Conservation (phyloP, 2,113 vertebrate species). For the Galemys pyrenaicus region DNA sequence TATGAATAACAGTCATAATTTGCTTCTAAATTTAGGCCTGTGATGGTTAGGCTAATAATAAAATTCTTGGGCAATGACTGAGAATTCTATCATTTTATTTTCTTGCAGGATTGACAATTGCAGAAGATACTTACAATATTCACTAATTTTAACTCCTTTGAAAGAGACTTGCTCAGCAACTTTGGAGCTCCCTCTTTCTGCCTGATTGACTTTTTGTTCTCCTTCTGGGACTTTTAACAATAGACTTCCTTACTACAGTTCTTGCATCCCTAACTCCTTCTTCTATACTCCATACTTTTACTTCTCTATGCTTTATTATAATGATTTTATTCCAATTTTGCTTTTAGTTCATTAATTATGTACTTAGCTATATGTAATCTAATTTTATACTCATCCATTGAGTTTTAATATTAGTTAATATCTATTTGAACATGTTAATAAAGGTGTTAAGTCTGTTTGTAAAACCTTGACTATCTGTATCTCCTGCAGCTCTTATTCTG, state of each 20-base stretch:
- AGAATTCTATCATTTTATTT: constrained; percentile 3
- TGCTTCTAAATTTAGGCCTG: neutral
- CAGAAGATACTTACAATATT: neutral
- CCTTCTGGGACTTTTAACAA: neutral
- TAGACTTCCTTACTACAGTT: neutral
- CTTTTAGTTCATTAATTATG: neutral
- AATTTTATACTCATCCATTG: neutral
- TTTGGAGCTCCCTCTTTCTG: neutral
- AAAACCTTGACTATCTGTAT: neutral
- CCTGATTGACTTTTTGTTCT: neutral
- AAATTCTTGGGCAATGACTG: neutral
- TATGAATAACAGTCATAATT: neutral
- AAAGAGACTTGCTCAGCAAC: neutral
- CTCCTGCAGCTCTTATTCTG: neutral
- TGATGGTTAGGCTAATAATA: neutral
- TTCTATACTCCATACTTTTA: neutral
- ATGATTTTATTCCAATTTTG: neutral
- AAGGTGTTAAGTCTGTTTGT: neutral
- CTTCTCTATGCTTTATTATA: neutral
- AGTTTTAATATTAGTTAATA: neutral
- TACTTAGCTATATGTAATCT: neutral
- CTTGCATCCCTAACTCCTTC: neutral
- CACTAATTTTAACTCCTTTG: neutral
- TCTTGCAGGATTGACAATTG: neutral
- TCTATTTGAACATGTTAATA: neutral